Percentiles rank a stretch among this genome's conserved stretches.
Conservation (phyloP, 2,113 vertebrate genomes). For the Salvelinus namaycush region DNA sequence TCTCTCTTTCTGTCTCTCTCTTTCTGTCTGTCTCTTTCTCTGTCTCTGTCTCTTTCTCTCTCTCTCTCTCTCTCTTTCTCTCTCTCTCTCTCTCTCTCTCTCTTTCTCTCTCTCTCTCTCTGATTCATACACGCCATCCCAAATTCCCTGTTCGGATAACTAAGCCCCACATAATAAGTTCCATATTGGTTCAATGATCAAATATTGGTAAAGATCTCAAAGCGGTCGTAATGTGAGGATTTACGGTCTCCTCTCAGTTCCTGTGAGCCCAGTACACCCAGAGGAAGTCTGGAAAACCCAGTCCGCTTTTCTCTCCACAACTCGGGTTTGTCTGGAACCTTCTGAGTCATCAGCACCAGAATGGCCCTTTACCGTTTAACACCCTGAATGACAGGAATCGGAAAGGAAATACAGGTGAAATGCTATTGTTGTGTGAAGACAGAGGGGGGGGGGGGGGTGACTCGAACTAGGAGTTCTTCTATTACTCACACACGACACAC, state of each 20-base stretch:
- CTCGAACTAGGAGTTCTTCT: slow-evolving; percentile 21
- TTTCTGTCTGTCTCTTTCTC: too few species aligned
- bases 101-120: too few species aligned
- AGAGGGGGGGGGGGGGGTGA: neutral
- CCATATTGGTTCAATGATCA: neutral
- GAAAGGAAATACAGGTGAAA: slow-evolving; percentile 32
- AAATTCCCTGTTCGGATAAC: slow-evolving; percentile 18
- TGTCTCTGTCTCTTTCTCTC: too few species aligned
- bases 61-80: too few species aligned
- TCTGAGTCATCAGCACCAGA: slow-evolving; percentile 9
- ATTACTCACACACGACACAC: slow-evolving; percentile 18
- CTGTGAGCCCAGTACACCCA: neutral
- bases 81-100: too few species aligned
- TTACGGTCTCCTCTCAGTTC: neutral
- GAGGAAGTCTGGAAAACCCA: neutral
- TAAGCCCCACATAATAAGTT: slow-evolving; percentile 1
- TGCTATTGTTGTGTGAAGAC: neutral
- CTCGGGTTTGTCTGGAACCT: too few species aligned
- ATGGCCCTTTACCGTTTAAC: neutral
- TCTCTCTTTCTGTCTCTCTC: too few species aligned
- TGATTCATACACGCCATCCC: neutral
- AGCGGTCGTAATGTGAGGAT: neutral
- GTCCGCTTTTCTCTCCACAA: neutral
- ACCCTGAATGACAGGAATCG: slow-evolving; percentile 32
- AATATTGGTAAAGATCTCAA: neutral